Base-by-base conservation (phyloP, 2,113 vertebrate genomes). In the Embiotoca jacksoni region DNA sequence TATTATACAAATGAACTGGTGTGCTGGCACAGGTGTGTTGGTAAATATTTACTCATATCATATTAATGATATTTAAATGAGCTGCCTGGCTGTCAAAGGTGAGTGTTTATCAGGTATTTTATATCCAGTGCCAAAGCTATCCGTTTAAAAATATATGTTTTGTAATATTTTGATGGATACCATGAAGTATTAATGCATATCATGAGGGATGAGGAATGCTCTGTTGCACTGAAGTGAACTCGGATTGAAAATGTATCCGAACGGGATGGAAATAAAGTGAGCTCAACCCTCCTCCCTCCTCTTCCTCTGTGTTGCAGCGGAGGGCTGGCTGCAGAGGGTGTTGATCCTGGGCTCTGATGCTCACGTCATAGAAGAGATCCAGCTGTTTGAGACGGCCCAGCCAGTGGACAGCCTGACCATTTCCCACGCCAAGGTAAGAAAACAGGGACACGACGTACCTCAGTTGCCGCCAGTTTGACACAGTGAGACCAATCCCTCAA, bases 341-440 rank as follows among this genome's bases (percentile, higher is more conserved):
- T 94, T 98, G 77, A 94, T 94, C 77, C 41, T 97, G 84, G 95
- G 95, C 1, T n/a, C 94, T 0, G 93, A 89, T 6, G 91, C 96
- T 11, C 97, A 99, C 13, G 93, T 99, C 78, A 96, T 98, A 0
- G 98, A 99, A 88, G 98, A 99, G 92, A 94, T 99, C 89, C 97
- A 99, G 92, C 94, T 99, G 83, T 99, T 99, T 15, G 94, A 97
- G 72, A 91, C 92, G 0, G 80, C 91, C 0, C 95, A 98, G 90
- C 96, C 98, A 0, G 94, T 99, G 84, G 96, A 97, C 90, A 99
- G 96, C 88, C 91, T 99, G 73, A 96, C 95, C 33, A 93, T 99
- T 83, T 97, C 97, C 0, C 93, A 89, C 62, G 92, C 88, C 75
- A 97, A 97, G 96, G 98, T 98, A 94, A 80, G 70, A 33, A 71